Conservation (phyloP, 2,888 invertebrate species). For the Synanthedon vespiformis region DNA sequence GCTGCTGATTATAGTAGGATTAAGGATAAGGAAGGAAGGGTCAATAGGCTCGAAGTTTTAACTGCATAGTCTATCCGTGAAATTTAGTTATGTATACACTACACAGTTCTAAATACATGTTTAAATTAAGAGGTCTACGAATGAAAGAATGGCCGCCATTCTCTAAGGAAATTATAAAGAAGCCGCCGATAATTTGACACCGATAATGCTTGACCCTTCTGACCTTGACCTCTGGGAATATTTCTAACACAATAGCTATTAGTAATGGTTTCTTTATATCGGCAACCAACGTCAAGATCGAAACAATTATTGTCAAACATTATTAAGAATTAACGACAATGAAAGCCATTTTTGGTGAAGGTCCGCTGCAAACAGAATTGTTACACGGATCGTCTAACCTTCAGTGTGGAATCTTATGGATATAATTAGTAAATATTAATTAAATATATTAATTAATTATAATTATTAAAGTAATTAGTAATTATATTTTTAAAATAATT, state of each 20-base stretch:
- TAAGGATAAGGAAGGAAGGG: no score
- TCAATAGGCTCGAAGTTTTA: no score
- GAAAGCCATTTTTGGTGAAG: constrained; percentile 2
- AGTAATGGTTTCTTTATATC: constrained; percentile 15
- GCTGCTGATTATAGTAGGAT: no score
- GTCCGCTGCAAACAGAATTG: not conserved
- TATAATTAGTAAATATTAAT: not conserved
- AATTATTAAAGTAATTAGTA: no score
- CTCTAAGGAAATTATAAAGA: not conserved
- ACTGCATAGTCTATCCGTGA: no score
- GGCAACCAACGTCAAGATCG: constrained; percentile 3
- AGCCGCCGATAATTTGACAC: not conserved
- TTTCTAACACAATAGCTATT: constrained; percentile 12
- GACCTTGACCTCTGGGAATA: constrained; percentile 17
- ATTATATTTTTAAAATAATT: no score
- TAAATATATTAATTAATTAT: no score
- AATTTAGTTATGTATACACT: no score
- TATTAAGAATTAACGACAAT: constrained; percentile 12
- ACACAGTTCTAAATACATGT: no score
- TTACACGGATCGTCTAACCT: not conserved
- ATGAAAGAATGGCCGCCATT: no score
- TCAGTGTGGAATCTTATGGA: not conserved
- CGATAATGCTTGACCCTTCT: constrained; percentile 13
- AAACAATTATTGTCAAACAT: constrained; percentile 22
- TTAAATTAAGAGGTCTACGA: no score